Evolutionary conservation across 2,888 invertebrate species (phyloP).

Genomic region (Beris morrisii): DNA sequence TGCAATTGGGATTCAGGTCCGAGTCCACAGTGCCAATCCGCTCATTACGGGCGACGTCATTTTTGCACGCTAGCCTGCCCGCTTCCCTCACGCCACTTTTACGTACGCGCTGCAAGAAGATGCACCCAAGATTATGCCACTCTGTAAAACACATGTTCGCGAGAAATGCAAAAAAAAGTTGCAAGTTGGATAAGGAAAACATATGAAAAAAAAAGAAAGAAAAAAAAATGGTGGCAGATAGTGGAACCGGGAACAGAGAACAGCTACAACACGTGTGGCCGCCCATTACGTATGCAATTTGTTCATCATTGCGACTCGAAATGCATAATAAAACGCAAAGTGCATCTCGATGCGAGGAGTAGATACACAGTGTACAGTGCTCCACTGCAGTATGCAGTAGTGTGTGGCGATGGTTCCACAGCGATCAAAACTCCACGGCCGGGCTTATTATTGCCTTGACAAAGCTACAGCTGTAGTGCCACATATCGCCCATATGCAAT

Average conservation of each 20-base stretch:
- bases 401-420: not conserved
- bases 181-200: not conserved
- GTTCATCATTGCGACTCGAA: not conserved
- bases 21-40: too few species aligned
- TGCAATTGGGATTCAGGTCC: too few species aligned
- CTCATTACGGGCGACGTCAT: too few species aligned
- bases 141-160: too few species aligned
- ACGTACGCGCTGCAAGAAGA: too few species aligned
- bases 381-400: too few species aligned
- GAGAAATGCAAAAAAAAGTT: too few species aligned
- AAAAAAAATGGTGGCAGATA: not conserved
- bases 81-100: too few species aligned
- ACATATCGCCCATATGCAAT: conserved; percentile 6
- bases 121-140: too few species aligned
- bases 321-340: conserved; percentile 14
- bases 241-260: too few species aligned
- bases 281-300: conserved; percentile 7
- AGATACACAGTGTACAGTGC: not conserved
- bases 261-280: conserved; percentile 10
- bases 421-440: conserved; percentile 19
- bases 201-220: not conserved
- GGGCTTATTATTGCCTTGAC: conserved; percentile 13
- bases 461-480: conserved; percentile 1
- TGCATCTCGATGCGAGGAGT: conserved; percentile 10
- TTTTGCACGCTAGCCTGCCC: too few species aligned